Percentiles rank a stretch among this genome's conserved stretches.
Evolutionary conservation across 2,113 vertebrate genomes (phyloP).

Genomic region (Taurulus bubalis): DNA sequence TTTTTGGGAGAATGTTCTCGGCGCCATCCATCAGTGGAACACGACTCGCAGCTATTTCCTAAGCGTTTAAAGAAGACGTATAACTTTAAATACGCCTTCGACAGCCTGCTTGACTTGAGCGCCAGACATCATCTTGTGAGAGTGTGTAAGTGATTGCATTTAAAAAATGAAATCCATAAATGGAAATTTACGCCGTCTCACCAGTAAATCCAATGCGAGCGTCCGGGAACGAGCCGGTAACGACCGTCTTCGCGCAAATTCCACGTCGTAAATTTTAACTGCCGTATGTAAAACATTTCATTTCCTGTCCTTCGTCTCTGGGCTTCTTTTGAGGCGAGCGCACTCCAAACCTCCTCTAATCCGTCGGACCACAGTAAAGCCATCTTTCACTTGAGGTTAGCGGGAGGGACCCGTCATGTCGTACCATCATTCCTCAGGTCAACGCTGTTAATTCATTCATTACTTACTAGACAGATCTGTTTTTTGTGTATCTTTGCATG

Average conservation of each 20-base stretch:
- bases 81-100: slow-evolving; percentile 19
- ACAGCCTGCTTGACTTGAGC: background rate
- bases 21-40: slow-evolving; percentile 36
- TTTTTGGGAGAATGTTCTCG: slow-evolving; percentile 26
- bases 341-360: slow-evolving; percentile 10
- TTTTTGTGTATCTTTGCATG: background rate
- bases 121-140: slow-evolving; percentile 6
- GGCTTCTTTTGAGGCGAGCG: slow-evolving; percentile 24
- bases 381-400: background rate
- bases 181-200: slow-evolving; percentile 20
- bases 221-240: background rate
- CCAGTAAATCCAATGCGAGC: background rate
- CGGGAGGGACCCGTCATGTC: background rate
- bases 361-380: background rate
- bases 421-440: background rate
- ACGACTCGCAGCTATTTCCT: slow-evolving; percentile 17
- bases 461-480: background rate
- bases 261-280: slow-evolving; percentile 61
- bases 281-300: slow-evolving; percentile 64
- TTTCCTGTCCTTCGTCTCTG: slow-evolving; percentile 58
- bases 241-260: slow-evolving; percentile 34
- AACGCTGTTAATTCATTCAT: background rate
- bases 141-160: background rate
- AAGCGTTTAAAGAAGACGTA: slow-evolving; percentile 22
- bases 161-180: slow-evolving; percentile 41